These are phyloP conservation scores for Meteorus cinctellus DNA, from an alignment of 2,888 invertebrate species.

Conservation along the genomic window DNA sequence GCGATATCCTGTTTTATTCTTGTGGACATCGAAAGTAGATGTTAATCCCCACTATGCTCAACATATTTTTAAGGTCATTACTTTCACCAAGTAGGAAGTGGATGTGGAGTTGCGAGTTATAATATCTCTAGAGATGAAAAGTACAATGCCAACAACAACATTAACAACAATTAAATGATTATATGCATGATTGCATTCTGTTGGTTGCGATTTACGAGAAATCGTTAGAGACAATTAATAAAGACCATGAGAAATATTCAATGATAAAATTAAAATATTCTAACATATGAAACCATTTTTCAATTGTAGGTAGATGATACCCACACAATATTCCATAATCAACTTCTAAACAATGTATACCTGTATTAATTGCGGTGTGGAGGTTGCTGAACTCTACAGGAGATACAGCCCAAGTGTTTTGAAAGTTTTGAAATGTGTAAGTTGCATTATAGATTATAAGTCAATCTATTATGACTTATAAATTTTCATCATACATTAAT, in stretches of 20 bases:
- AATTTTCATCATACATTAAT: conserved; percentile 15
- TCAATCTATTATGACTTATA: background rate
- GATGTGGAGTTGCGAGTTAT: background rate
- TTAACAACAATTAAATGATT: background rate
- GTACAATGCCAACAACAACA: background rate
- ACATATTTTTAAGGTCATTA: background rate
- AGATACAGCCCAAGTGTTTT: conserved; percentile 82
- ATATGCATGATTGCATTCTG: background rate
- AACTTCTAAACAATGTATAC: conserved; percentile 62
- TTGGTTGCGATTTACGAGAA: too few relatives aligned
- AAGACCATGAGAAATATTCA: background rate
- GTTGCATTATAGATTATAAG: conserved; percentile 62
- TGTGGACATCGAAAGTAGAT: background rate
- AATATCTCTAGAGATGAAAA: background rate
- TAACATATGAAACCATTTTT: too few relatives aligned
- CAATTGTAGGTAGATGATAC: too few relatives aligned
- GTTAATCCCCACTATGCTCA: background rate
- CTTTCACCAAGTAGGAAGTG: background rate
- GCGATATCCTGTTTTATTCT: background rate
- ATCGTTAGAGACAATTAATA: too few relatives aligned
- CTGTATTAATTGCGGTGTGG: conserved; percentile 83
- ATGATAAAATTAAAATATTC: background rate
- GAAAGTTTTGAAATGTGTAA: conserved; percentile 85
- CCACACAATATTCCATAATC: background rate
- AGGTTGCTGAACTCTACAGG: conserved; percentile 79